Conservation (phyloP, 2,797 vertebrate species). For the Squalus acanthias region DNA sequence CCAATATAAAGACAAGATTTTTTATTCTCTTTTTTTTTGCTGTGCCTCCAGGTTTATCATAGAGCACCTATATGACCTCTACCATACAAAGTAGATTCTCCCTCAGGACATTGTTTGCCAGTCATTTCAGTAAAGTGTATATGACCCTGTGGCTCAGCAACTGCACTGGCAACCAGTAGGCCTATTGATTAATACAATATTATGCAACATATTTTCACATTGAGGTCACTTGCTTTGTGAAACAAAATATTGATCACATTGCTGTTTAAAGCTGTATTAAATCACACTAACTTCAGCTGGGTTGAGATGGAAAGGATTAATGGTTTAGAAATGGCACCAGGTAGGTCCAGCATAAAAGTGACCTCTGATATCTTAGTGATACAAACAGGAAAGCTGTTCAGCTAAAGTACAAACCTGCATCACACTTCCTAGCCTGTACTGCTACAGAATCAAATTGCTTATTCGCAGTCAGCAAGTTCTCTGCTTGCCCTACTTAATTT, state of each 20-base stretch:
- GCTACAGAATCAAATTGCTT: constrained; percentile 4
- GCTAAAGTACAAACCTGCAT: not conserved
- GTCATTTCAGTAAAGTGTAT: not conserved
- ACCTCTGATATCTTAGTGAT: not conserved
- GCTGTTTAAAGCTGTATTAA: not conserved
- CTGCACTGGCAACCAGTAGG: not conserved
- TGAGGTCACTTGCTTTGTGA: constrained; percentile 3
- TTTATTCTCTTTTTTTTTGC: not conserved
- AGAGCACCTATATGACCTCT: not conserved
- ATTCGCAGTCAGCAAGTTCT: not conserved
- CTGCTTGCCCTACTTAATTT: constrained; percentile 20
- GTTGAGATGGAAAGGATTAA: not conserved
- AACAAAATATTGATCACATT: not conserved
- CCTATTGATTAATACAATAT: not conserved
- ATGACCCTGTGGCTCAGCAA: not conserved
- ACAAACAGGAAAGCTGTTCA: not conserved
- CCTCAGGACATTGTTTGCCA: not conserved
- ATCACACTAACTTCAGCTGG: not conserved
- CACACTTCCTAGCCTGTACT: not conserved
- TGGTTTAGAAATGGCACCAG: not conserved
- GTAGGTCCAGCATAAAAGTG: not conserved
- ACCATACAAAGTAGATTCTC: not conserved
- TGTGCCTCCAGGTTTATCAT: not conserved
- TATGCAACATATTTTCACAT: not conserved
- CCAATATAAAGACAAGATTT: not conserved